phyloP scores from a whole-genome alignment of 2,888 invertebrate genomes.

The Drepana falcataria region DNA sequence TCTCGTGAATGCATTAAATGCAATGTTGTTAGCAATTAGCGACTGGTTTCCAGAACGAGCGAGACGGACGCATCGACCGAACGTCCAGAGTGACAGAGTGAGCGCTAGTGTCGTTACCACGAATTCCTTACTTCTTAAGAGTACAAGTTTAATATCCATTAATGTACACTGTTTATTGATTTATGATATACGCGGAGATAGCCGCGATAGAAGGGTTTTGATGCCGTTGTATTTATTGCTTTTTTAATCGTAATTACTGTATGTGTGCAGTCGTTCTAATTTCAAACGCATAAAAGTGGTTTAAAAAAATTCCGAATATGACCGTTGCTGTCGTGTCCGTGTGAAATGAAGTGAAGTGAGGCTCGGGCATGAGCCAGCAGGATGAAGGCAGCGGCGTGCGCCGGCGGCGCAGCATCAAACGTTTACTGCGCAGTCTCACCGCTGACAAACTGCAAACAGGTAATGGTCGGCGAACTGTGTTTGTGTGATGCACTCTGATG shows the following conservation, averaged over 20 bases:
- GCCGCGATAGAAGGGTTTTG: no score
- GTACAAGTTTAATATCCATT: background rate
- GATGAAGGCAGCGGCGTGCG: conserved; percentile 62
- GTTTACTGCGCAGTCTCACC: conserved; percentile 69
- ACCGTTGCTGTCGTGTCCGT: background rate
- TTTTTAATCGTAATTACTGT: no score
- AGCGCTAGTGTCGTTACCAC: background rate
- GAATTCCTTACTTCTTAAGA: background rate
- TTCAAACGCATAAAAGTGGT: background rate
- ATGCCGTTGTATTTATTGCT: no score
- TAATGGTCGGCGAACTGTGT: conserved; percentile 10
- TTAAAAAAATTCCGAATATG: background rate
- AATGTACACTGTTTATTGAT: background rate
- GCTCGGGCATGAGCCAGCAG: conserved; percentile 43
- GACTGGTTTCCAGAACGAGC: background rate
- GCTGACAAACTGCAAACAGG: conserved; percentile 69
- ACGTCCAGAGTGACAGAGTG: background rate
- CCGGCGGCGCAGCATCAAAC: conserved; percentile 71
- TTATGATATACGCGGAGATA: no score
- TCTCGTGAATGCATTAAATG: background rate
- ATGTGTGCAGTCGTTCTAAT: background rate
- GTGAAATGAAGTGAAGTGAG: conserved; percentile 9
- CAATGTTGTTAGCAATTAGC: background rate
- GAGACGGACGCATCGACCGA: background rate
- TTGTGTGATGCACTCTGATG: no score